These are phyloP conservation scores for Ophraella communa DNA, from an alignment of 2,888 invertebrate species.

Conservation along the genomic window DNA sequence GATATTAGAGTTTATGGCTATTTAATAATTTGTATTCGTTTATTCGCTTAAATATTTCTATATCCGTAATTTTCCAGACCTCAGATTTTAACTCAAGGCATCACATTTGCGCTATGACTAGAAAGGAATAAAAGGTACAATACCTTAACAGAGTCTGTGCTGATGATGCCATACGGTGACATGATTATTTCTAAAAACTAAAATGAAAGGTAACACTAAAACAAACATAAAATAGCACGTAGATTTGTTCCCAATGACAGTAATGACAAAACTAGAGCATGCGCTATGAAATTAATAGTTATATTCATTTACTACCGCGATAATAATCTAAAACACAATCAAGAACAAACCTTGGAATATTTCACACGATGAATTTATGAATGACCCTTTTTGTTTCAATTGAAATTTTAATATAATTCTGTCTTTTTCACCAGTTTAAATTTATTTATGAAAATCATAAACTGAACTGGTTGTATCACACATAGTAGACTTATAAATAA, in stretches of 20 bases:
- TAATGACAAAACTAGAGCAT: background rate
- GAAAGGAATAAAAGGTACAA: conserved; percentile 21
- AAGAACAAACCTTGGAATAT: conserved; percentile 15
- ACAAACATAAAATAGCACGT: background rate
- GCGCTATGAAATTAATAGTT: background rate
- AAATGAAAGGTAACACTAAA: conserved; percentile 11
- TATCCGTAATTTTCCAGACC: background rate
- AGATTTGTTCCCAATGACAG: background rate
- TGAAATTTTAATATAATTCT: too few species aligned
- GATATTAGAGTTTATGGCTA: background rate
- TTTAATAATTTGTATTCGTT: background rate
- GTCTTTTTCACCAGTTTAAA: too few species aligned
- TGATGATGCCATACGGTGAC: conserved; percentile 28
- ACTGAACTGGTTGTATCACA: too few species aligned
- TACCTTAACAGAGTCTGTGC: conserved; percentile 35
- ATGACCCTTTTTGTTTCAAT: background rate
- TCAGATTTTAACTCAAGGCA: conserved; percentile 12
- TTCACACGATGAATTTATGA: conserved; percentile 17
- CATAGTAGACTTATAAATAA: too few species aligned
- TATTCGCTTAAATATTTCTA: background rate
- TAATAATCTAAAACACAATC: background rate
- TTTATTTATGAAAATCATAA: too few species aligned
- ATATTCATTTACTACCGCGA: background rate
- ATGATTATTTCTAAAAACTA: conserved; percentile 25
- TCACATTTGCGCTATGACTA: conserved; percentile 10